Evolutionary conservation across 2,113 vertebrate genomes (phyloP), one percentile per base, ranked within the genome.

Genomic region (Seriola quinqueradiata): DNA sequence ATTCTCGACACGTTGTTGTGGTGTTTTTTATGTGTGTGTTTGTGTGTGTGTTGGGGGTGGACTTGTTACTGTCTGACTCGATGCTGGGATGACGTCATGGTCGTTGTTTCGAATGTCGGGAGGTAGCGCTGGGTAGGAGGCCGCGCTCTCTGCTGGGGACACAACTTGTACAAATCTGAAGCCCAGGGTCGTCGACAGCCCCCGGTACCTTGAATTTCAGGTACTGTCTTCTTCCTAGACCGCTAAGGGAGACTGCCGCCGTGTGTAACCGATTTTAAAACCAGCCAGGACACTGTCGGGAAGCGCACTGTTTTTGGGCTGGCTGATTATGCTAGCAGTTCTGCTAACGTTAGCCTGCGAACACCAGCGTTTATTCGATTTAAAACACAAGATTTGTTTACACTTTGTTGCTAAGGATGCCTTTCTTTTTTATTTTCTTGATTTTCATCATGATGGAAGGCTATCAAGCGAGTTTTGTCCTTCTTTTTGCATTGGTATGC

Each of bases 51-150:
- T 0, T 40, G 66, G 10, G 28, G 10, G 6, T 72, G 69, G 50
- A 81, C 75, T 87, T 84, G 75, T 14, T 55, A 77, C 75, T 40
- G 68, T 79, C 44, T 82, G 70, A 75, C 87, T 91, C 83, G 91
- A 90, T 84, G 91, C 73, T 81, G 50, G 13, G 48, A 46, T 95
- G 93, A 95, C 95, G 94, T 95, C 94, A 95, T 86, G 78, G 42
- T 89, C 88, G 92, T 94, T 93, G 94, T 95, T 94, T 91, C 90
- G 76, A 87, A 92, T 93, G 90, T 94, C 90, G 90, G 77, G 84
- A 90, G 89, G 68, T 87, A 70, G 87, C 81, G 85, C 86, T 76
- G 88, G 79, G 87, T 83, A 87, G 87, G 88, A 95, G 95, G 94
- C 94, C 95, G 93, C 89, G 89, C 85, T 79, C 84, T 89, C 76